A percentile compares a stretch with the other conserved stretches of the same genome.
Evolutionary conservation across 2,113 vertebrate genomes (phyloP).

Genomic region (Zosterops japonicus): DNA sequence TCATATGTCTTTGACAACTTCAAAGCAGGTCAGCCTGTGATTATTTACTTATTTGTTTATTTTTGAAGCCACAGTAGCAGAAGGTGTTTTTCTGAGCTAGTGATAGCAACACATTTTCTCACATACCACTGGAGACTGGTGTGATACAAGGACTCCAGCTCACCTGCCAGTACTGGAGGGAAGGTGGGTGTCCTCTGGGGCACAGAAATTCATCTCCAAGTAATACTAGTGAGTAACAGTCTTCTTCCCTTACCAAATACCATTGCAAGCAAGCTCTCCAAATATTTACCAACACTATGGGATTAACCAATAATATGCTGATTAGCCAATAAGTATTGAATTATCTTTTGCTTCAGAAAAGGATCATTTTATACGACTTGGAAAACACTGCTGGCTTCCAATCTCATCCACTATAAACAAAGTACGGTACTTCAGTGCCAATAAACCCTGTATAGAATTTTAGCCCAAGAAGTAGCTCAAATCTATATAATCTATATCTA

Average conservation of each 20-base stretch:
- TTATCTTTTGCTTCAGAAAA: background rate
- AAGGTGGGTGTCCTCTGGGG: background rate
- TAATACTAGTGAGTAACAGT: background rate
- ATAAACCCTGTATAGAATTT: background rate
- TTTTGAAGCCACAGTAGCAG: background rate
- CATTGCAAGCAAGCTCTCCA: background rate
- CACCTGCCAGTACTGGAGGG: background rate
- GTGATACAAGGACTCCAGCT: background rate
- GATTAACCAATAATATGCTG: background rate
- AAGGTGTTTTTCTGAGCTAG: background rate
- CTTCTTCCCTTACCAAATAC: background rate
- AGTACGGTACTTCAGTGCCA: accelerated
- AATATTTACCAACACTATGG: background rate
- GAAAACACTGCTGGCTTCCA: background rate
- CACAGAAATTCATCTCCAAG: background rate
- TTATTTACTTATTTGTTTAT: background rate
- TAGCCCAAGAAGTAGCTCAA: background rate
- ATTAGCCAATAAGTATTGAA: background rate
- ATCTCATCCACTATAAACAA: background rate
- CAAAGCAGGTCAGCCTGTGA: background rate
- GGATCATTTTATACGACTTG: background rate
- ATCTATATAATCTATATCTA: background rate
- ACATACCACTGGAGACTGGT: background rate
- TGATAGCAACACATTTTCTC: background rate
- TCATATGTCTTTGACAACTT: background rate